These are phyloP conservation scores for Bubo blakistoni DNA, from an alignment of 2,113 vertebrate species.

Conservation along the genomic window DNA sequence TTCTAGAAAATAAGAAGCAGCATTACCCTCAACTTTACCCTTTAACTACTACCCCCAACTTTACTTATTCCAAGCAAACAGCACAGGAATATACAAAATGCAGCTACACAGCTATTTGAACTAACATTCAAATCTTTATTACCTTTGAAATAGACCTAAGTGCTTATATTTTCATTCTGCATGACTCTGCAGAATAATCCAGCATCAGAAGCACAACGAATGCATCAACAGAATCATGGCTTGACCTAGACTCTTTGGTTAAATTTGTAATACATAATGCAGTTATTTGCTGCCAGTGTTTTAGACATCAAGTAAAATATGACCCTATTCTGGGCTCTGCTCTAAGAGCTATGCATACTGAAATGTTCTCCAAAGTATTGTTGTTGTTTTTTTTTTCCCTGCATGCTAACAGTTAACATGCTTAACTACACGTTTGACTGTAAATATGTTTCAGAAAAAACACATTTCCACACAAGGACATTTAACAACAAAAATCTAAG, in stretches of 20 bases:
- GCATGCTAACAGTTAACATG: not conserved
- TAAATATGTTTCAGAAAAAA: not conserved
- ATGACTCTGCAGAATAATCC: conserved; percentile 13
- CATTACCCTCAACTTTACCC: not conserved
- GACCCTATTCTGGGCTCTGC: not conserved
- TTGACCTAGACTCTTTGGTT: not conserved
- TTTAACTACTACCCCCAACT: not conserved
- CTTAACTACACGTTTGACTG: not conserved
- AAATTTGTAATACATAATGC: not conserved
- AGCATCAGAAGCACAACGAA: not conserved
- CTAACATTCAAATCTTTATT: not conserved
- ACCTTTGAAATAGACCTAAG: not conserved
- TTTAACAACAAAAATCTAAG: not conserved
- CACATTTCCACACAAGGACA: not conserved
- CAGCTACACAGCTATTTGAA: not conserved
- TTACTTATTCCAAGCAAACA: not conserved
- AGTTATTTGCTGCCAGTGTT: not conserved
- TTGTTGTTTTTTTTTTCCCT: accelerated
- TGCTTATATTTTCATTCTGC: not conserved
- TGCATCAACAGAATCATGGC: not conserved
- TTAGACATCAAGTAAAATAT: not conserved
- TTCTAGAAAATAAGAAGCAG: not conserved
- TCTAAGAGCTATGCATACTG: not conserved
- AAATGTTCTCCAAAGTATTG: not conserved
- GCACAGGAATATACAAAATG: not conserved